A percentile compares a stretch with the other conserved stretches of the same genome.
Evolutionary conservation across 1,140 invertebrate species (phyloP).

Genomic region (Drosophila teissieri): DNA sequence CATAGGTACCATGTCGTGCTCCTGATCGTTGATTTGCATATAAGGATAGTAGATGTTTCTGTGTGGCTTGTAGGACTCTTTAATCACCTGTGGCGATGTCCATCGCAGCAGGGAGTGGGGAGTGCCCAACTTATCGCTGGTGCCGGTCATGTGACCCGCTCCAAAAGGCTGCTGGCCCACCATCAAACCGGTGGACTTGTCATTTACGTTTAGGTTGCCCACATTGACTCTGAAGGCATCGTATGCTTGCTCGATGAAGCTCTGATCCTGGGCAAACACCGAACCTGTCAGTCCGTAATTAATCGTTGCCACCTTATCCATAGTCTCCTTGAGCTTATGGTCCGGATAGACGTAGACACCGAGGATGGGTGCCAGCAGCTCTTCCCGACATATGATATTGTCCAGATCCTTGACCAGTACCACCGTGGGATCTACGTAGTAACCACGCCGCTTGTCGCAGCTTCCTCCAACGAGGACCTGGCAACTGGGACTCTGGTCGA

Average conservation of each 20-base stretch:
- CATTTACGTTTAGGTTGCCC: constrained; percentile 99
- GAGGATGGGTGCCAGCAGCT: constrained; percentile 98
- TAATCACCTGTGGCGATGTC: constrained; percentile 96
- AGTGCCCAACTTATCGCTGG: constrained; percentile 99
- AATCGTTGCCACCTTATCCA: constrained; percentile 88
- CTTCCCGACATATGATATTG: constrained; percentile 96
- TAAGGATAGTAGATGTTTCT: constrained; percentile 95
- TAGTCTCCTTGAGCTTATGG: constrained; percentile 88
- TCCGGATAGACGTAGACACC: constrained; percentile 96
- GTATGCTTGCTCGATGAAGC: constrained; percentile 90
- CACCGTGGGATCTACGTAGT: constrained; percentile 98
- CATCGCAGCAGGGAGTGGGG: constrained; percentile 97
- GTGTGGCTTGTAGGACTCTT: constrained; percentile 94
- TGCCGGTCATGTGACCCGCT: constrained; percentile 96
- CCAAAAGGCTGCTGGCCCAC: constrained; percentile 99
- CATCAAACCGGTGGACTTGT: constrained; percentile 98
- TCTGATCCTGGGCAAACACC: constrained; percentile 94
- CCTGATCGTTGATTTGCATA: constrained; percentile 87
- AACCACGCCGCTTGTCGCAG: constrained; percentile 94
- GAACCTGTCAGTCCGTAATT: constrained; percentile 97
- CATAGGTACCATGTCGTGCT: neutral
- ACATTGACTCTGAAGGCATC: constrained; percentile 92
- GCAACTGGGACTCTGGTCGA: constrained; percentile 90
- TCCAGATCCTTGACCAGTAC: constrained; percentile 92
- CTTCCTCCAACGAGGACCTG: constrained; percentile 94